Conservation (phyloP, 2,113 vertebrate genomes). For the Menura novaehollandiae region DNA sequence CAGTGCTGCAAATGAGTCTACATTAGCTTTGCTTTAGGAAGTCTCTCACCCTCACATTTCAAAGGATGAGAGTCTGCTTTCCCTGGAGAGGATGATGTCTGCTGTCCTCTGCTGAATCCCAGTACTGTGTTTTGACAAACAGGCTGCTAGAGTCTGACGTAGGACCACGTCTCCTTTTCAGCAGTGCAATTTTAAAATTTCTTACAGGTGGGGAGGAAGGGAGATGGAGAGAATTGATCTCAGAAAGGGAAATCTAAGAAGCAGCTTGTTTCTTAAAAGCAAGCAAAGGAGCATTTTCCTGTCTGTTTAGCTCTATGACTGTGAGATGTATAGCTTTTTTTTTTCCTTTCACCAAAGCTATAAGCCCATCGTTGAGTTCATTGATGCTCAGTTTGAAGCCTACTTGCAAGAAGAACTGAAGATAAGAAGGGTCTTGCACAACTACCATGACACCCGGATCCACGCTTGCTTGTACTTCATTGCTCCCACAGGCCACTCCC, state of each 20-base stretch:
- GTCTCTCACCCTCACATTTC: not conserved
- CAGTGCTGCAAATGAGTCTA: not conserved
- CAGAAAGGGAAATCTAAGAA: not conserved
- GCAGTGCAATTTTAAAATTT: not conserved
- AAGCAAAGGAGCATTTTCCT: not conserved
- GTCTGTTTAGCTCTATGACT: not conserved
- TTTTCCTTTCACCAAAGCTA: constrained; percentile 76
- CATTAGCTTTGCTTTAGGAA: not conserved
- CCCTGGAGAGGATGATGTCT: not conserved
- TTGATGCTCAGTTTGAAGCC: constrained; percentile 94
- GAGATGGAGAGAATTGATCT: not conserved
- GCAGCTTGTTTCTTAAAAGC: not conserved
- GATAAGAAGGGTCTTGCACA: constrained; percentile 93
- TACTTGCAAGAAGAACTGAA: constrained; percentile 98
- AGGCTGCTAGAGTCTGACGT: not conserved
- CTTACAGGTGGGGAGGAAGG: not conserved
- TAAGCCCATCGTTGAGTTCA: constrained; percentile 96
- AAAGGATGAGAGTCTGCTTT: not conserved
- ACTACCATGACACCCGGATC: constrained; percentile 93
- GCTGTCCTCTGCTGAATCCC: not conserved
- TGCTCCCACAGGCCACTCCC: constrained; percentile 93
- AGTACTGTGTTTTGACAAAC: not conserved
- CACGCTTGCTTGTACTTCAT: constrained; percentile 97
- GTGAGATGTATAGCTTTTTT: not conserved
- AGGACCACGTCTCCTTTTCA: not conserved